A percentile compares a stretch with the other conserved stretches of the same genome.
phyloP scores from a whole-genome alignment of 2,797 vertebrate genomes.

The Carduelis carduelis region DNA sequence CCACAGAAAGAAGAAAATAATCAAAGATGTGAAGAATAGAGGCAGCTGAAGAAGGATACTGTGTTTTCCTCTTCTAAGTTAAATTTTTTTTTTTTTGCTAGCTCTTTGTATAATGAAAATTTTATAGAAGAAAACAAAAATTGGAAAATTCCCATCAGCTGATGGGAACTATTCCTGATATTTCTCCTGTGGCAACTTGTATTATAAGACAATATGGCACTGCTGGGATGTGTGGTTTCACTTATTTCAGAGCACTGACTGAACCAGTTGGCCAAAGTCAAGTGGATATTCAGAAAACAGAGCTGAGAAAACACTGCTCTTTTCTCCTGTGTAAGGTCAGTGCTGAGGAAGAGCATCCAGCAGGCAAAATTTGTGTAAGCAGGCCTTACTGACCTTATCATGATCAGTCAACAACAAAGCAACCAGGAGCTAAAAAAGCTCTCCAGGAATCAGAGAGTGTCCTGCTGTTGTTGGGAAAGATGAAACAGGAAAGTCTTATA shows the following conservation, averaged over 20 bases:
- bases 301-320: neutral
- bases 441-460: neutral
- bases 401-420: neutral
- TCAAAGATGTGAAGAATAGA: neutral
- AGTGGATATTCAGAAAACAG: neutral
- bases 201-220: neutral
- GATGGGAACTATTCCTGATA: neutral
- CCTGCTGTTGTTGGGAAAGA: no score
- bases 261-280: neutral
- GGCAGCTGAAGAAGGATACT: neutral
- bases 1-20: neutral
- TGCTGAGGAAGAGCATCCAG: neutral
- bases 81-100: neutral
- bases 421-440: rapidly evolving
- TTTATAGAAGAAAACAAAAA: neutral
- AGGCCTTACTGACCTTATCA: neutral
- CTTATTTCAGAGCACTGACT: neutral
- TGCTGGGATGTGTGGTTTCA: neutral
- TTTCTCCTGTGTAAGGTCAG: neutral
- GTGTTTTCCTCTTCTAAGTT: neutral
- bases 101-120: neutral
- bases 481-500: no score
- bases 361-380: neutral
- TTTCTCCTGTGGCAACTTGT: neutral
- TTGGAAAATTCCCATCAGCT: neutral